These are phyloP conservation scores for Xerus rutilus DNA, from an alignment of 2,797 vertebrate species.

Conservation along the genomic window DNA sequence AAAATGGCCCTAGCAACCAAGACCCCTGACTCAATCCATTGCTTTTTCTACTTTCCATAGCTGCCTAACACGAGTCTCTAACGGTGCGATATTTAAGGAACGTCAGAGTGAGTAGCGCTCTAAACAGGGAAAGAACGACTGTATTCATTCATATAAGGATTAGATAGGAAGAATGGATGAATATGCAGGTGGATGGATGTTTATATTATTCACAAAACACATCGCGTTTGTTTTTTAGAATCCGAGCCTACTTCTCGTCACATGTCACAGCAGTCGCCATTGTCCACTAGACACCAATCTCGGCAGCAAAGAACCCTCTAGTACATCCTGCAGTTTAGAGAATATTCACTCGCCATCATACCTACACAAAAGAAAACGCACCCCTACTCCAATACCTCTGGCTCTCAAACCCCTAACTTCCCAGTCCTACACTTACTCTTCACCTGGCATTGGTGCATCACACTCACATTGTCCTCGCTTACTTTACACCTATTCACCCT, in stretches of 20 bases:
- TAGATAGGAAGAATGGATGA: slow-evolving; percentile 48
- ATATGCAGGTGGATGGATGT: not conserved
- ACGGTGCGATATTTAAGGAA: slow-evolving; percentile 54
- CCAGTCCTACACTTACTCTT: not conserved
- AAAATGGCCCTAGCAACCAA: not conserved
- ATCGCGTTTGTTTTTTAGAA: slow-evolving; percentile 56
- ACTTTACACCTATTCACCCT: slow-evolving; percentile 2
- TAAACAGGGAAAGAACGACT: slow-evolving; percentile 41
- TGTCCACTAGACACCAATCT: slow-evolving; percentile 63
- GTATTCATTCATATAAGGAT: slow-evolving; percentile 53
- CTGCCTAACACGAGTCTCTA: slow-evolving; percentile 53
- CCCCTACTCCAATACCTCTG: not conserved
- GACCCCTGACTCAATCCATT: slow-evolving; percentile 14
- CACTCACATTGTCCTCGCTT: not conserved
- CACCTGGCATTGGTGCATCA: not conserved
- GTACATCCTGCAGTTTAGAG: slow-evolving; percentile 70
- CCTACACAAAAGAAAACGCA: not conserved
- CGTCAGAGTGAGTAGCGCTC: slow-evolving; percentile 20
- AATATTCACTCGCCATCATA: slow-evolving; percentile 25
- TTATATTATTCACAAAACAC: slow-evolving; percentile 51
- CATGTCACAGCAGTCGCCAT: slow-evolving; percentile 39
- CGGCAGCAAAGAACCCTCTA: slow-evolving; percentile 38
- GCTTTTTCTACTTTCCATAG: slow-evolving; percentile 46
- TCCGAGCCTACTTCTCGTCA: slow-evolving; percentile 53
- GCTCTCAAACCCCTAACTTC: not conserved